A percentile compares a stretch with the other conserved stretches of the same genome.
Evolutionary conservation across 2,113 vertebrate genomes (phyloP).

Genomic region (Picathartes gymnocephalus): DNA sequence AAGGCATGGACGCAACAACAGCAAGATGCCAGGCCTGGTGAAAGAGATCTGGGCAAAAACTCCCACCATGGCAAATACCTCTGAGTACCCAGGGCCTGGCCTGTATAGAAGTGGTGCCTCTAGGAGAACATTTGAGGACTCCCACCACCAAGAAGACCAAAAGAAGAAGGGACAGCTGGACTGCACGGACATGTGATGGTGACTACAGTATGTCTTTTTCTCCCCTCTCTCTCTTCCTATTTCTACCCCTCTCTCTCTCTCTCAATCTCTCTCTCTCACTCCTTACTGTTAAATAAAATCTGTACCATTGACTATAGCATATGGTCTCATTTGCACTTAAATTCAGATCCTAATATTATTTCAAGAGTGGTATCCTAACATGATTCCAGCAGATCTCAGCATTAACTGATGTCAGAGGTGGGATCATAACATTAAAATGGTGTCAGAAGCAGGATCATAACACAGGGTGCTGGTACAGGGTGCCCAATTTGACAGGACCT

Average conservation of each 20-base stretch:
- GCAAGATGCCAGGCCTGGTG: background rate
- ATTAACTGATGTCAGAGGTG: background rate
- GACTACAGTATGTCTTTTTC: no score
- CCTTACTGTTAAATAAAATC: background rate
- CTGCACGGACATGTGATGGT: background rate
- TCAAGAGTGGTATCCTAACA: background rate
- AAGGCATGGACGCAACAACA: background rate
- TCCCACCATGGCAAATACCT: background rate
- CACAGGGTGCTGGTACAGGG: accelerated
- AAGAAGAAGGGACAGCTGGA: no score
- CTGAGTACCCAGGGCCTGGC: accelerated
- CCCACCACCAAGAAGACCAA: background rate
- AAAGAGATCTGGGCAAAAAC: background rate
- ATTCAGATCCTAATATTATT: background rate
- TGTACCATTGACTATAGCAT: background rate
- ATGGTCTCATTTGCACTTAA: background rate
- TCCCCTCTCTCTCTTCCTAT: background rate
- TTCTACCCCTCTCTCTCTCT: background rate
- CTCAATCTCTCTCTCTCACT: background rate
- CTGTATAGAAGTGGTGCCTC: background rate
- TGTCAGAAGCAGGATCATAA: background rate
- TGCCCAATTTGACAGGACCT: accelerated
- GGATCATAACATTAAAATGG: background rate
- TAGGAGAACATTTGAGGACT: background rate
- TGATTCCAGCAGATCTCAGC: background rate